A percentile compares a stretch with the other conserved stretches of the same genome.
phyloP scores from a whole-genome alignment of 2,888 invertebrate species.

The Heliconius cydno region DNA sequence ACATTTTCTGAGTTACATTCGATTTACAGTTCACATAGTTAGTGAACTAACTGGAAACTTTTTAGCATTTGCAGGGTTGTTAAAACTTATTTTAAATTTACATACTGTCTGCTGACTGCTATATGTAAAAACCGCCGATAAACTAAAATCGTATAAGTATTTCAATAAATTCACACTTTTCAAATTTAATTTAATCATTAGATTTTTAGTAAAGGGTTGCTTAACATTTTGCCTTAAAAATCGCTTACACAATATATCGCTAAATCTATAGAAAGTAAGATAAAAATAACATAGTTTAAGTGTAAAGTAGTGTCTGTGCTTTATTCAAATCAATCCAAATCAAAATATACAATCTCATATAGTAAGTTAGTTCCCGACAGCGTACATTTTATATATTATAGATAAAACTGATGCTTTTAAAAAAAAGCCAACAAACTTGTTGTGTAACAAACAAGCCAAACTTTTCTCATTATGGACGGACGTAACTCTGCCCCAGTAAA shows the following conservation, averaged over 20 bases:
- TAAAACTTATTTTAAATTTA: background rate
- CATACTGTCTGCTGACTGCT: background rate
- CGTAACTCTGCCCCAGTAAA: slow-evolving; percentile 22
- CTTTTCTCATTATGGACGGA: slow-evolving; percentile 38
- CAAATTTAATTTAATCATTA: background rate
- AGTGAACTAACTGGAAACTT: slow-evolving; percentile 9
- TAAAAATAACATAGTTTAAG: background rate
- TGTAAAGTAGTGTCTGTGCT: background rate
- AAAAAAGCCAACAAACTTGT: slow-evolving; percentile 32
- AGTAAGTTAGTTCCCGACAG: background rate
- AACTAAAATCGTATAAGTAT: background rate
- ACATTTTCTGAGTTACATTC: background rate
- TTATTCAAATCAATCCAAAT: background rate
- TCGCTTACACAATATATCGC: background rate
- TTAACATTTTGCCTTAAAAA: background rate
- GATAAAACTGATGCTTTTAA: slow-evolving; percentile 23
- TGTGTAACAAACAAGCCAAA: slow-evolving; percentile 28
- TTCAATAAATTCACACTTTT: background rate
- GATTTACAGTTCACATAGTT: background rate
- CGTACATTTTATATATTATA: background rate
- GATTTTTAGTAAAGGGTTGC: background rate
- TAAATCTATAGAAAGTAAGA: no score
- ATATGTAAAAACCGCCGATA: background rate
- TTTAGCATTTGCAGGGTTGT: background rate
- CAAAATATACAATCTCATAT: slow-evolving; percentile 7